These are phyloP conservation scores for Chrysaora quinquecirrha DNA, from an alignment of 30 jellyfish, hydroid and myxozoan genomes.

Conservation along the genomic window DNA sequence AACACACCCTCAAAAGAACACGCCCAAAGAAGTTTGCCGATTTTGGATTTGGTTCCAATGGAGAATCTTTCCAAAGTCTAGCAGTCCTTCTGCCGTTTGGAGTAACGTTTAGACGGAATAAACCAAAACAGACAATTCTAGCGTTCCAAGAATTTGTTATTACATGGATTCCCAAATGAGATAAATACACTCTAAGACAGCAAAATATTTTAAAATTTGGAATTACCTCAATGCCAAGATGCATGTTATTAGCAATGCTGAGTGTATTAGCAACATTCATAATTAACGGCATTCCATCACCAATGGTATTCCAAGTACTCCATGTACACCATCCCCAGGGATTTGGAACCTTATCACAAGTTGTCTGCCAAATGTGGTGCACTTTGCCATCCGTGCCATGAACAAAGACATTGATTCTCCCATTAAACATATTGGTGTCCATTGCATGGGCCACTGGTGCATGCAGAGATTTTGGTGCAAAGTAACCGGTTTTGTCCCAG, in stretches of 20 bases:
- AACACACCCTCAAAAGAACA: no score
- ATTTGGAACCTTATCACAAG: constrained; percentile 98
- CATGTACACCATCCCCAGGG: constrained; percentile 99
- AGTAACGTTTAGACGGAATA: no score
- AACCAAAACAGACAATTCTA: no score
- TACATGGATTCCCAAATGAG: no score
- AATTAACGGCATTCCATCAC: constrained; percentile 54
- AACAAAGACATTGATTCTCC: constrained; percentile 87
- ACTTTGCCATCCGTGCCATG: constrained; percentile 93
- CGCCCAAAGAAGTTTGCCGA: no score
- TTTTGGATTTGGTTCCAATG: no score
- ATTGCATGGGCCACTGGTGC: constrained; percentile 97
- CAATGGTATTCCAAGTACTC: constrained; percentile 94
- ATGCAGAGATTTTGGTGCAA: constrained; percentile 87
- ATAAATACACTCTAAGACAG: no score
- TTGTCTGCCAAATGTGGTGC: constrained; percentile 98
- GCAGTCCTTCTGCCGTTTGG: no score
- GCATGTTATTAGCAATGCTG: constrained; percentile 87
- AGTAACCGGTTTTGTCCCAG: constrained; percentile 97
- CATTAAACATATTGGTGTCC: constrained; percentile 90
- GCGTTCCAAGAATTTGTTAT: no score
- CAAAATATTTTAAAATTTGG: no score
- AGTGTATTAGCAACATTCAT: constrained; percentile 59
- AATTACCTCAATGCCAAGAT: constrained; percentile 98
- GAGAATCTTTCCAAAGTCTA: no score